Evolutionary conservation across 2,888 invertebrate species (phyloP), one percentile per base, ranked within the genome.

Genomic region (Drosophila fulvimacula): DNA sequence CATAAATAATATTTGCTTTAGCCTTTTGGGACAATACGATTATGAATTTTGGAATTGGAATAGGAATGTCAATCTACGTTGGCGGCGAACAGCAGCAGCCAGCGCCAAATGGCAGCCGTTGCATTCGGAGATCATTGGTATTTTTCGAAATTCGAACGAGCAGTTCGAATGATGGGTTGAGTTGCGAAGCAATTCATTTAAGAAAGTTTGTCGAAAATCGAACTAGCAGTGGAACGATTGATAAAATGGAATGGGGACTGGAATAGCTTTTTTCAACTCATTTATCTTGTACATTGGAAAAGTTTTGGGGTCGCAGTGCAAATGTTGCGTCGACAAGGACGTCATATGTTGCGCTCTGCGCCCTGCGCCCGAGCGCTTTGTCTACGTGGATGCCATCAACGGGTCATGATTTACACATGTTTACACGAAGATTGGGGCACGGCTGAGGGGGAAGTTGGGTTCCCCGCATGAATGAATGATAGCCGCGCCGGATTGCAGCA

Each of bases 391-490:
- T 75, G 78, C 82, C 81, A 81, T 88, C 88, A 87, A 71, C 89
- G 88, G 79, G 79, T 79, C 81, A 90, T 91, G 90, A 91, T 91
- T 91, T 91, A 91, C 91, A 91, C 82, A 90, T 91, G 91, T 91
- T 91, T 91, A 91, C 86, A 91, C 75, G 69, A 70, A 56, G 59
- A 38, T 48, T 55, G 34, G 1, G 52, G 36, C 48, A 46, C 58
- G 53, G 27, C 21, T n/a, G n/a, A 42, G 39, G 32, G 57, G 49
- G 60, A 32, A 24, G 51, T 46, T 13, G 55, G 42, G 66, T 49
- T 63, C 58, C 66, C 65, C 56, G 57, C 68, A 69, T 81, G 72
- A 81, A 82, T 83, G 88, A 83, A 83, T 86, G 81, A 83, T 88
- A 73, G 86, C 80, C 69, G 79, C 73, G 86, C 80, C 69, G 79